Conservation (phyloP, 2,797 vertebrate genomes). For the Pseudopleuronectes americanus region DNA sequence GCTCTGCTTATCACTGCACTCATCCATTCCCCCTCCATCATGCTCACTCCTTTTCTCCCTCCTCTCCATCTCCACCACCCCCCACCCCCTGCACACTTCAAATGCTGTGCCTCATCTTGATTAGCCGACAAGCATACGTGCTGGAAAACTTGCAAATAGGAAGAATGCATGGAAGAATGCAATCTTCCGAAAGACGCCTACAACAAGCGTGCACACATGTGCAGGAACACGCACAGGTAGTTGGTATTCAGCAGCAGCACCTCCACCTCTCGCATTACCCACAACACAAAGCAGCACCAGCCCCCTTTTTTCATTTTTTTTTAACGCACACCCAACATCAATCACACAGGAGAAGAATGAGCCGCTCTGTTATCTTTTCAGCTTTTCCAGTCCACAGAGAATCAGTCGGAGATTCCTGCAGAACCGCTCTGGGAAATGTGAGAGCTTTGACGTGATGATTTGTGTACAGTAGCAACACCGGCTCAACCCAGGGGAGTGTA, state of each 20-base stretch:
- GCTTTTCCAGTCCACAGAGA: constrained; percentile 22
- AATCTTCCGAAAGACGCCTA: constrained; percentile 6
- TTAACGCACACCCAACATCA: constrained; percentile 35
- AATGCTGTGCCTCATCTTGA: constrained; percentile 65
- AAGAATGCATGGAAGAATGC: constrained; percentile 28
- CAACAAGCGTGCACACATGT: constrained; percentile 6
- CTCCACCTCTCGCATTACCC: constrained; percentile 58
- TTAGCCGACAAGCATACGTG: constrained; percentile 41
- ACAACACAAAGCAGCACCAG: constrained; percentile 33
- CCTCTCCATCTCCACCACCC: constrained; percentile 27
- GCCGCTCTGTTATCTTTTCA: constrained; percentile 31
- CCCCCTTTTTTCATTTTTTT: not conserved
- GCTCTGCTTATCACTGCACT: constrained; percentile 77
- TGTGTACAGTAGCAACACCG: constrained; percentile 77
- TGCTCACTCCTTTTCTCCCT: constrained; percentile 49
- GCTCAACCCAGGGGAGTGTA: constrained; percentile 62
- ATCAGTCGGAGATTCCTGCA: constrained; percentile 31
- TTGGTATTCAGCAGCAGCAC: constrained; percentile 57
- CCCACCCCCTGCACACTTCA: constrained; percentile 39
- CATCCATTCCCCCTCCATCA: constrained; percentile 76
- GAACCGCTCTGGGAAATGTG: constrained; percentile 44
- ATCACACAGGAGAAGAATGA: constrained; percentile 44
- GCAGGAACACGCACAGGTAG: constrained; percentile 43
- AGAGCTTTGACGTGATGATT: constrained; percentile 66
- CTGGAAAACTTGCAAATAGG: constrained; percentile 23